Conservation (phyloP, 2,888 invertebrate species). For the Vanessa cardui region DNA sequence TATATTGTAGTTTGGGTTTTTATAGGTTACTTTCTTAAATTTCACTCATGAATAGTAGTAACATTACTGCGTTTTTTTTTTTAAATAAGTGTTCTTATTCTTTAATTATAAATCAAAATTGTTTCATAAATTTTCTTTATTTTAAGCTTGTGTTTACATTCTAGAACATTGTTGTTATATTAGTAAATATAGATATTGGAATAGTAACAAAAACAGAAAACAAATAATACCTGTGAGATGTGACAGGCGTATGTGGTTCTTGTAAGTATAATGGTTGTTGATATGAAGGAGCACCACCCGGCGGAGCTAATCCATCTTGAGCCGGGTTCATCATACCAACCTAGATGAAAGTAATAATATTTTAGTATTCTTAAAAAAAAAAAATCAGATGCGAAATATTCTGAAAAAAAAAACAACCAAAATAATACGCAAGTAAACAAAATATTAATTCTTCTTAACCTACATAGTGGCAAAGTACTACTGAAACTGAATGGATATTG, state of each 20-base stretch:
- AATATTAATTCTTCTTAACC: background rate
- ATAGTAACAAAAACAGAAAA: background rate
- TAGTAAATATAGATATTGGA: background rate
- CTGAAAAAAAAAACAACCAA: background rate
- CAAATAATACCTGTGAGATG: conserved; percentile 66
- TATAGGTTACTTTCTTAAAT: too few relatives aligned
- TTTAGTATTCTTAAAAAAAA: conserved; percentile 2
- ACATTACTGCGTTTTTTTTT: too few relatives aligned
- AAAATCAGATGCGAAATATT: too few relatives aligned
- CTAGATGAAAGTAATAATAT: conserved; percentile 48
- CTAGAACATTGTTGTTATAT: background rate
- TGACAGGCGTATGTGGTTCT: conserved; percentile 78
- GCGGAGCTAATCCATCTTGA: conserved; percentile 83
- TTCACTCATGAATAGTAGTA: too few relatives aligned
- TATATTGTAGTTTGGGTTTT: too few relatives aligned
- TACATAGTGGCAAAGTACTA: too few relatives aligned
- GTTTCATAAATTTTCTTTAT: background rate
- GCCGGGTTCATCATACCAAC: conserved; percentile 85
- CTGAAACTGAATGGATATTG: too few relatives aligned
- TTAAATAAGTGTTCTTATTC: too few relatives aligned
- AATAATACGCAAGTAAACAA: background rate
- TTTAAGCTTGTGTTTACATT: too few relatives aligned
- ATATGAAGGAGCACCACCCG: conserved; percentile 84
- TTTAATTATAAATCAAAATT: background rate
- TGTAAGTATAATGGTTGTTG: conserved; percentile 89